Base-by-base conservation (phyloP, 92 coral and sea anemone species). In the Nematostella vectensis region DNA sequence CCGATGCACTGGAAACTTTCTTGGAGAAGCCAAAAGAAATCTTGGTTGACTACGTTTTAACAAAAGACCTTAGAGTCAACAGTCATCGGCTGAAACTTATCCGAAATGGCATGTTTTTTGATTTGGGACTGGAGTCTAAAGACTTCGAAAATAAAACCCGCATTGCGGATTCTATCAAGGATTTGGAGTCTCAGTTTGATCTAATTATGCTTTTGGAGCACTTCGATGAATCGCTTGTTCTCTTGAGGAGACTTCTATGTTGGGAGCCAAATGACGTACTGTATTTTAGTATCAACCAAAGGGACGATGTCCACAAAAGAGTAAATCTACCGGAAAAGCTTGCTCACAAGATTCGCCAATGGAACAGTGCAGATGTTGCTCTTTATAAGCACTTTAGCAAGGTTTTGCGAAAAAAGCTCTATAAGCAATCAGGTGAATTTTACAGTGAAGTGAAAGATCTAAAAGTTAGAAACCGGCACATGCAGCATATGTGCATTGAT, bases 81-180 rank as follows among this genome's bases (percentile, higher is more conserved):
- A 89, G 97, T 40, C 83, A 89, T 26, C 68, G 97, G 2, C 27
- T 89, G 42, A 89, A 89, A 42, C 61, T 89, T 1, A 80, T 89
- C 33, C 87, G 96, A 11, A 85, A 89, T 66, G n/a, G n/a, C n/a
- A 89, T 89, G 96, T 81, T 78, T 39, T 89, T 73, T 33, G 97
- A 89, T 56, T 65, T 89, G 42, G 95, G 97, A 0, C 22, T 89
- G 25, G 82, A 89, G 18, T 75, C 89, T 2, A 80, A 73, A 50
- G 85, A 89, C 62, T 85, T 80, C 13, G 87, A 89, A 10, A 59
- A 85, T 48, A 25, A 27, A n/a, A 67, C 30, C 10, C 59, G 65
- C 27, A 67, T 85, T 22, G 45, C 63, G 0, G 44, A 26, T 38
- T 37, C 76, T 2, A 75, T 89, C 20, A 50, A 24, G 13, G 58